These are phyloP conservation scores for Trypoxylon attenuatum DNA, from an alignment of 2,888 invertebrate genomes.

Conservation along the genomic window DNA sequence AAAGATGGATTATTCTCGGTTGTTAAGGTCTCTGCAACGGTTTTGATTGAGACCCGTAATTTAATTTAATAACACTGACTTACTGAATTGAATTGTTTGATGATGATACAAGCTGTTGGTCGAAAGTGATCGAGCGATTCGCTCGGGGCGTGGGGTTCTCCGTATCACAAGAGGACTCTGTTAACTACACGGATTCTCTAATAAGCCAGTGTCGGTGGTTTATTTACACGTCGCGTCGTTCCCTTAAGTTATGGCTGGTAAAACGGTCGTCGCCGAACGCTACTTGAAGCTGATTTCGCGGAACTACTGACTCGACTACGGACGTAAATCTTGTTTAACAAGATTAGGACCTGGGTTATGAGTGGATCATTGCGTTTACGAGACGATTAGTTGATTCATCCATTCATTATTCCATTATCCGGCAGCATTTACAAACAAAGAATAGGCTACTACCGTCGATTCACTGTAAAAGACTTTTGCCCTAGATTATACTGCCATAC, in stretches of 20 bases:
- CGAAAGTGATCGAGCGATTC: no score
- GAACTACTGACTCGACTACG: constrained; percentile 33
- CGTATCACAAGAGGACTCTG: not conserved
- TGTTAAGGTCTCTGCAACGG: no score
- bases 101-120: no score
- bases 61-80: no score
- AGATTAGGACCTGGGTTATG: constrained; percentile 37
- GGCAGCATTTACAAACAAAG: constrained; percentile 23
- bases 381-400: constrained; percentile 23
- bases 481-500: no score
- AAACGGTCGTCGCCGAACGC: constrained; percentile 61
- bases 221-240: constrained; percentile 59
- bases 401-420: constrained; percentile 26
- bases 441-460: not conserved
- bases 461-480: not conserved
- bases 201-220: constrained; percentile 52
- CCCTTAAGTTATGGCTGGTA: constrained; percentile 56
- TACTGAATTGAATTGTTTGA: no score
- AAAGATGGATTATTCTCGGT: no score
- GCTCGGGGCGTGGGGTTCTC: no score
- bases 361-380: constrained; percentile 17
- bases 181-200: constrained; percentile 7
- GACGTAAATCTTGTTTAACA: constrained; percentile 43
- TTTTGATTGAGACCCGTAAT: no score
- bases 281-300: constrained; percentile 51